A percentile compares a stretch with the other conserved stretches of the same genome.
These are phyloP conservation scores for Alces alces DNA, from an alignment of 2,113 vertebrate genomes.

Conservation along the genomic window DNA sequence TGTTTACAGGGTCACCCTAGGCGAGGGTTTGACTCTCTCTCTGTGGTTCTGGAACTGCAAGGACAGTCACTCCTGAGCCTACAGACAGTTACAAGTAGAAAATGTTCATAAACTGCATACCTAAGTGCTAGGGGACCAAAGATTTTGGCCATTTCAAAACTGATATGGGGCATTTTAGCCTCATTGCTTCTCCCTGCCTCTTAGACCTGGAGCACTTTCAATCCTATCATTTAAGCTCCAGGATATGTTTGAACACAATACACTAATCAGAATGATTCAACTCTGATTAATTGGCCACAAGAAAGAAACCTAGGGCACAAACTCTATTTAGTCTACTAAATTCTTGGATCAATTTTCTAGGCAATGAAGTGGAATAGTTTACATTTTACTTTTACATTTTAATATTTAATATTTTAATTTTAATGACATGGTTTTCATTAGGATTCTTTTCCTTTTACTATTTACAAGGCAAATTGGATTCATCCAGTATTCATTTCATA, in stretches of 20 bases:
- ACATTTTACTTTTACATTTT: background rate
- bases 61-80: background rate
- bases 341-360: background rate
- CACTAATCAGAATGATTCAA: background rate
- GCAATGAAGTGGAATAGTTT: background rate
- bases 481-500: background rate
- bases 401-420: slow-evolving; percentile 8
- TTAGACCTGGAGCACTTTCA: background rate
- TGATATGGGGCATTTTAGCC: background rate
- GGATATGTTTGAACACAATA: background rate
- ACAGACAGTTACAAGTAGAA: background rate
- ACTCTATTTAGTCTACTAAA: background rate
- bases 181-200: background rate
- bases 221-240: background rate
- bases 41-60: background rate
- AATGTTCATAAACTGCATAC: background rate
- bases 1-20: background rate
- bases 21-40: background rate
- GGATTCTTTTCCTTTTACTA: background rate
- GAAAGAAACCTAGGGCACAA: background rate
- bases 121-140: background rate
- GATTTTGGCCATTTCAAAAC: background rate
- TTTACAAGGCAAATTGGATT: background rate
- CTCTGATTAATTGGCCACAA: background rate
- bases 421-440: background rate